Evolutionary conservation across 1,140 invertebrate genomes (phyloP), one percentile per base, ranked within the genome.

Genomic region (Sinonovacula constricta): DNA sequence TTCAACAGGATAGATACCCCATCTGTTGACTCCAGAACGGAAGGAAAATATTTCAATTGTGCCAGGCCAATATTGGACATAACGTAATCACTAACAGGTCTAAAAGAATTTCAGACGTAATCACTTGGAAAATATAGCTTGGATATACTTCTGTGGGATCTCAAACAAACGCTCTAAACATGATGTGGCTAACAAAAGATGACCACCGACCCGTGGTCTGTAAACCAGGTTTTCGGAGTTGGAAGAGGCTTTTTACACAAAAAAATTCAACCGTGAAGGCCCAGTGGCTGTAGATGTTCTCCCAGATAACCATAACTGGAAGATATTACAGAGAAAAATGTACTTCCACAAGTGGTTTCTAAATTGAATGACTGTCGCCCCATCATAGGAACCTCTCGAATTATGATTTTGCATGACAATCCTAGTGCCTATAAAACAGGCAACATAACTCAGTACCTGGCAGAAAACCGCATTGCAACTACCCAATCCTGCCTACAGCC

Each of bases 241-340:
- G 53, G 53, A 56, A 56, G 53, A 56, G 53, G 53, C 53, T 60
- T 60, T 60, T 28, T 31, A 60, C 22, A n/a, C n/a, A n/a, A n/a
- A 3, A 30, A 30, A 30, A 30, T 60, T 60, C 28, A 60, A 49
- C 10, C 57, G 33, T 60, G 28, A 60, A 30, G 28, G 57, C 15
- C 57, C 28, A 5, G 57, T 60, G 26, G 28, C 57, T 60, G 57
- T 26, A 60, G 26, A 60, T 60, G 57, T 60, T 26, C 57, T 60
- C 14, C 22, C 14, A 60, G 57, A 60, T 30, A 26, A 60, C 26
- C 28, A 60, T 60, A 31, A 60, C 57, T 60, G 57, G 57, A 60
- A 60, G 26, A 60, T 60, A 60, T 60, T 60, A 60, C 57, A 28
- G 28, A 28, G 57, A 60, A 60, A 60, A 14, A 31, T 26, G 28